Evolutionary conservation across 2,113 vertebrate genomes (phyloP).

Genomic region (Merops nubicus): DNA sequence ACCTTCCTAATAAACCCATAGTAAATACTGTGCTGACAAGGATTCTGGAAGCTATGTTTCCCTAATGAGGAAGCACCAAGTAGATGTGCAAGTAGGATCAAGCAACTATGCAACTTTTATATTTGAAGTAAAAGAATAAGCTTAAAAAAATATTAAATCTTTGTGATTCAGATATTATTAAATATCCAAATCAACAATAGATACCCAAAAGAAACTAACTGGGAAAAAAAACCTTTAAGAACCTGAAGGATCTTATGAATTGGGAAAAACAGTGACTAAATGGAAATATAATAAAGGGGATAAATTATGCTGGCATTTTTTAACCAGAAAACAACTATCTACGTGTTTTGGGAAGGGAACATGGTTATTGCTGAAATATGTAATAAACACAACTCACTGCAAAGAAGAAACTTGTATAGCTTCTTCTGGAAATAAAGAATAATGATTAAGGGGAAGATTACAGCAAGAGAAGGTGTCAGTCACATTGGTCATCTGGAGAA

Average conservation of each 20-base stretch:
- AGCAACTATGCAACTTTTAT: neutral
- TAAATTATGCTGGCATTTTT: neutral
- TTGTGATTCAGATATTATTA: neutral
- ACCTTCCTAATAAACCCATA: neutral
- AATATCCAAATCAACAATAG: neutral
- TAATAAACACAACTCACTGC: neutral
- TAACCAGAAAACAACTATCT: neutral
- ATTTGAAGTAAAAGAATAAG: neutral
- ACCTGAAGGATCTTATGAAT: neutral
- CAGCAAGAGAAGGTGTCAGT: neutral
- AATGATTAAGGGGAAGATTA: neutral
- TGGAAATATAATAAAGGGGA: neutral
- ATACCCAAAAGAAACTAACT: neutral
- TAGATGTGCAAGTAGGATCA: neutral
- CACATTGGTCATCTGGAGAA: neutral
- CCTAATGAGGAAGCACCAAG: neutral
- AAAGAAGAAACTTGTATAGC: neutral
- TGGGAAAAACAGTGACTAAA: neutral
- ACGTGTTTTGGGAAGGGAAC: neutral
- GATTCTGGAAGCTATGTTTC: neutral
- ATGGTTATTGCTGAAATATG: neutral
- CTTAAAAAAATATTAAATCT: neutral
- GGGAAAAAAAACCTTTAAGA: neutral
- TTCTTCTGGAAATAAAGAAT: neutral
- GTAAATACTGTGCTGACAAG: neutral